Conservation (phyloP, 2,888 invertebrate species). For the Melipona bicolor region DNA sequence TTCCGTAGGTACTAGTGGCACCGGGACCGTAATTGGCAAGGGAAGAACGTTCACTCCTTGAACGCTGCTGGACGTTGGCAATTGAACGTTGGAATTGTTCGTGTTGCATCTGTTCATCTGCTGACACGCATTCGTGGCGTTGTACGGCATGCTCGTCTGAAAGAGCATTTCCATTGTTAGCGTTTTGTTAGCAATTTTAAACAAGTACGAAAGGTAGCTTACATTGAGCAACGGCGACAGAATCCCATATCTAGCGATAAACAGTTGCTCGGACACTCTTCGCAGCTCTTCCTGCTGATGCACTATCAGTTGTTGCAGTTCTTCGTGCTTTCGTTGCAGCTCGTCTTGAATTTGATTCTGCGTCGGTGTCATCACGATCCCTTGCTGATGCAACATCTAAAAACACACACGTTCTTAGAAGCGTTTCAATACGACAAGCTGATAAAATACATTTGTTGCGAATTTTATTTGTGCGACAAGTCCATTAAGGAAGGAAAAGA, state of each 20-base stretch:
- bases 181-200: not conserved
- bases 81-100: slow-evolving; percentile 57
- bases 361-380: slow-evolving; percentile 86
- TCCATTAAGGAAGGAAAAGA: no score
- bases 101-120: slow-evolving; percentile 64
- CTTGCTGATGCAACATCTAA: slow-evolving; percentile 80
- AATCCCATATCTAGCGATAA: slow-evolving; percentile 92
- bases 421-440: not conserved
- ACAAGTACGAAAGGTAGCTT: slow-evolving; percentile 48
- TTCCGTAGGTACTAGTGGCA: slow-evolving; percentile 78
- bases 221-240: slow-evolving; percentile 82
- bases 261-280: slow-evolving; percentile 93
- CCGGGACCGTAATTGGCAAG: slow-evolving; percentile 77
- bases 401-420: slow-evolving; percentile 13
- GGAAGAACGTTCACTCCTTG: slow-evolving; percentile 78
- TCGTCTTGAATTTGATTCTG: slow-evolving; percentile 85
- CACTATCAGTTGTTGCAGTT: slow-evolving; percentile 92
- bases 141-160: slow-evolving; percentile 77
- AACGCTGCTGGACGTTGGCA: slow-evolving; percentile 61
- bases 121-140: slow-evolving; percentile 71
- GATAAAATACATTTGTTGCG: not conserved
- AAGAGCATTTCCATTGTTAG: slow-evolving; percentile 4
- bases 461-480: no score
- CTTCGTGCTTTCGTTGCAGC: slow-evolving; percentile 92
- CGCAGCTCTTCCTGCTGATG: slow-evolving; percentile 94